Evolutionary conservation across 2,797 vertebrate genomes (phyloP).

Genomic region (Danionella dracula): DNA sequence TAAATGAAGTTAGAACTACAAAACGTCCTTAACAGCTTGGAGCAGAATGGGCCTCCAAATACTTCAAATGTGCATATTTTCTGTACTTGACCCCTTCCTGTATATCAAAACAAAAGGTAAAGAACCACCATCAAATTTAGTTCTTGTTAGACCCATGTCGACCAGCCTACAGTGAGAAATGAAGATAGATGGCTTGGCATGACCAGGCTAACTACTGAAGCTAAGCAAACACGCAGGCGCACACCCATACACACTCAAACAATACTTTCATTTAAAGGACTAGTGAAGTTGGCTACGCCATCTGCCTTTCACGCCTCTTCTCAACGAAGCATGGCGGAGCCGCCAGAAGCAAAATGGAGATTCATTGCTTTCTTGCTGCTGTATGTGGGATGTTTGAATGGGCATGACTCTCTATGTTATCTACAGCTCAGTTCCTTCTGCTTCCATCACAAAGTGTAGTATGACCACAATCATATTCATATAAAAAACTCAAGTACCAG

Average conservation of each 20-base stretch:
- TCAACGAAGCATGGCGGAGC: slow-evolving; percentile 35
- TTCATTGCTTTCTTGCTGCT: slow-evolving; percentile 24
- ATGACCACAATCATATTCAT: too few relatives aligned
- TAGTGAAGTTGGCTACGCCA: slow-evolving; percentile 27
- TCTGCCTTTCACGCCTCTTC: slow-evolving; percentile 33
- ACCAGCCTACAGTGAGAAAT: slow-evolving; percentile 8
- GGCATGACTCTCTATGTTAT: neutral
- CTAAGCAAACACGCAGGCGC: neutral
- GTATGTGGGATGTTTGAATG: slow-evolving; percentile 14
- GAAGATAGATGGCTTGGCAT: slow-evolving; percentile 29
- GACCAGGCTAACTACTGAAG: slow-evolving; percentile 22
- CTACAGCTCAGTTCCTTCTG: neutral
- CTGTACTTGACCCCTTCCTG: neutral
- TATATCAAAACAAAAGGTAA: slow-evolving; percentile 4
- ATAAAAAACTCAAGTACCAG: too few relatives aligned
- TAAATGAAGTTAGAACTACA: too few relatives aligned
- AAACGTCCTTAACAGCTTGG: too few relatives aligned
- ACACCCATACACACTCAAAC: slow-evolving; percentile 17
- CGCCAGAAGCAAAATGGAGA: slow-evolving; percentile 23
- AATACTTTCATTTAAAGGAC: slow-evolving; percentile 32
- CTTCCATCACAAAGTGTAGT: too few relatives aligned
- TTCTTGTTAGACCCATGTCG: slow-evolving; percentile 21
- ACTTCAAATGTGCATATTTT: neutral
- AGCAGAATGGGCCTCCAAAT: too few relatives aligned
- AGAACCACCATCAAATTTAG: slow-evolving; percentile 8